Base-by-base conservation (phyloP, 1,140 invertebrate genomes). In the Procambarus clarkii region DNA sequence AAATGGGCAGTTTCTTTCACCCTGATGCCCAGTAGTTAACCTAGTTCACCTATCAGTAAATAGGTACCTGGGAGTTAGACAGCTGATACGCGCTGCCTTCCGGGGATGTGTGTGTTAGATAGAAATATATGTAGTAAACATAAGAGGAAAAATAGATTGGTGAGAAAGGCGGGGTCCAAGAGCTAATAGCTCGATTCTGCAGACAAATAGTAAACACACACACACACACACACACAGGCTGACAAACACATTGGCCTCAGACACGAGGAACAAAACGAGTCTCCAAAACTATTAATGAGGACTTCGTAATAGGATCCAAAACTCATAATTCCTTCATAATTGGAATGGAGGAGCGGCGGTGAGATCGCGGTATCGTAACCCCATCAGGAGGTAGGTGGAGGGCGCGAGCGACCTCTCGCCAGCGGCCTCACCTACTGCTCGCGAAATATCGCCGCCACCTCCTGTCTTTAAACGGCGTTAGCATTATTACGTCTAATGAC, bases 311-410 rank as follows among this genome's bases (percentile, higher is more conserved):
- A 74, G 69, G 69, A 74, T 74, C n/a, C 24, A 74, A 34, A 34
- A 74, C 69, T 74, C 69, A 74, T 74, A 74, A 74, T 74, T 74
- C 69, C 69, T 74, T 74, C 69, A 74, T 74, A 74, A 74, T 74
- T 74, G 24, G 69, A 24, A 4, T 34, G n/a, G 15, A 34, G 69
- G n/a, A 74, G 69, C 69, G 69, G 24, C n/a, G 69, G 69, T 24
- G 69, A 24, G 69, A 34, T 15, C 15, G 5, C 15, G 69, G 69
- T 24, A 34, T 74, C n/a, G 69, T 74, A 34, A 34, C 5, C 7
- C n/a, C n/a, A 34, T 74, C 24, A 34, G 69, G 15, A 18, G 11
- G 64, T 11, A 18, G 13, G 54, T 69, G 64, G 34, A 34, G 34
- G 34, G 34, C 34, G 34, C 34, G 34, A 34, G 34, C 34, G 34